Evolutionary conservation across 2,797 vertebrate genomes (phyloP).

Genomic region (Lagodon rhomboides): DNA sequence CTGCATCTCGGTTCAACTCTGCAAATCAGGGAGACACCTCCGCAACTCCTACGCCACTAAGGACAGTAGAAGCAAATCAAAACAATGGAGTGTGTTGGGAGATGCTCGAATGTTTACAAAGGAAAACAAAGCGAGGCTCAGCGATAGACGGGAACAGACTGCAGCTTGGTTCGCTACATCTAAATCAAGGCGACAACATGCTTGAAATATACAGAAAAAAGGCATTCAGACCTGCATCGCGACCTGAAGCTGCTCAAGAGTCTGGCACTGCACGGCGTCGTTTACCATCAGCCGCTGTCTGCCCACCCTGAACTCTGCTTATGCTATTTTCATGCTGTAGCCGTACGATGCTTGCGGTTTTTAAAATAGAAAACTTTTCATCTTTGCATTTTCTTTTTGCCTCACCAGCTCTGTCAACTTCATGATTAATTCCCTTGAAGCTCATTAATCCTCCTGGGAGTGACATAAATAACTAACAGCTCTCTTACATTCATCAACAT

Average conservation of each 20-base stretch:
- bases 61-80: not conserved
- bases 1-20: not conserved
- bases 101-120: not conserved
- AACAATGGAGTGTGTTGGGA: not conserved
- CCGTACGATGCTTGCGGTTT: not conserved
- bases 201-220: not conserved
- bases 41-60: not conserved
- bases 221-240: not conserved
- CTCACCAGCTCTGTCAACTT: slow-evolving; percentile 39
- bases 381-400: slow-evolving; percentile 20
- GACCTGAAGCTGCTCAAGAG: not conserved
- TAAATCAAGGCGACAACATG: not conserved
- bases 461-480: slow-evolving; percentile 54
- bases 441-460: slow-evolving; percentile 35
- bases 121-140: not conserved
- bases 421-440: slow-evolving; percentile 62
- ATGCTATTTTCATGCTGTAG: slow-evolving; percentile 7
- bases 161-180: not conserved
- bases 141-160: not conserved
- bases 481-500: slow-evolving; percentile 39
- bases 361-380: slow-evolving; percentile 41
- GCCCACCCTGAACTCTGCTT: slow-evolving; percentile 5
- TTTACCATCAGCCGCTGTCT: not conserved
- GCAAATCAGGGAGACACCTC: not conserved
- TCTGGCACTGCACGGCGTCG: not conserved